Conservation (phyloP, 2,113 vertebrate species). For the Alligator sinensis region DNA sequence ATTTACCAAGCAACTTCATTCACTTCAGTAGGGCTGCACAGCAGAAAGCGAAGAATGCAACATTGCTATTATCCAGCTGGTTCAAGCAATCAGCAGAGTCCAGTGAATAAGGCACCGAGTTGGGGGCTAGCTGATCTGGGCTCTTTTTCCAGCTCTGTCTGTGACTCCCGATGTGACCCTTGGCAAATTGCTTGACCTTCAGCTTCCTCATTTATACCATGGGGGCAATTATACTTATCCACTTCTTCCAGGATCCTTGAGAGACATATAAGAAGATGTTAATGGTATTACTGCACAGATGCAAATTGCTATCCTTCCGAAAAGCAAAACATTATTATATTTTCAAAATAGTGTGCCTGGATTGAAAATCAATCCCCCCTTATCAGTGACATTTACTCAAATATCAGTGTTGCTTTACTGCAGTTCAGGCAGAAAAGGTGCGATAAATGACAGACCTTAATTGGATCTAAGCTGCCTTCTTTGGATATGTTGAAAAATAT, state of each 20-base stretch:
- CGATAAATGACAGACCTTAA: neutral
- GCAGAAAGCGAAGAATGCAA: neutral
- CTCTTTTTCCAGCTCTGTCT: neutral
- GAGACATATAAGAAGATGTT: neutral
- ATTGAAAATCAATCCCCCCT: neutral
- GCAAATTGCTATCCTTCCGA: too few species aligned
- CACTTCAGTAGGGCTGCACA: constrained; percentile 8
- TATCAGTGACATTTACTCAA: neutral
- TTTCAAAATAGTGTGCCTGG: neutral
- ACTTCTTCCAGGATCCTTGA: neutral
- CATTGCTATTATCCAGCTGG: neutral
- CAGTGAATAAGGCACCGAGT: neutral
- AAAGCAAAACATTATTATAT: too few species aligned
- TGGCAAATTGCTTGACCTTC: neutral
- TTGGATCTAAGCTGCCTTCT: neutral
- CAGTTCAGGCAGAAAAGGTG: neutral
- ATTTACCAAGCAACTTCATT: neutral
- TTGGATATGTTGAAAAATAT: neutral
- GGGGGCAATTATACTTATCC: neutral
- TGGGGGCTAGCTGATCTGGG: neutral
- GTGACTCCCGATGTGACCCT: neutral
- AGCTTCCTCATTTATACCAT: neutral
- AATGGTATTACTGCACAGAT: too few species aligned
- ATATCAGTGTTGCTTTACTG: neutral
- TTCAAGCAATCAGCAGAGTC: neutral